Percentiles rank a stretch among this genome's conserved stretches.
phyloP scores from a whole-genome alignment of 2,113 vertebrate species.

The Hippocampus barbouri region DNA sequence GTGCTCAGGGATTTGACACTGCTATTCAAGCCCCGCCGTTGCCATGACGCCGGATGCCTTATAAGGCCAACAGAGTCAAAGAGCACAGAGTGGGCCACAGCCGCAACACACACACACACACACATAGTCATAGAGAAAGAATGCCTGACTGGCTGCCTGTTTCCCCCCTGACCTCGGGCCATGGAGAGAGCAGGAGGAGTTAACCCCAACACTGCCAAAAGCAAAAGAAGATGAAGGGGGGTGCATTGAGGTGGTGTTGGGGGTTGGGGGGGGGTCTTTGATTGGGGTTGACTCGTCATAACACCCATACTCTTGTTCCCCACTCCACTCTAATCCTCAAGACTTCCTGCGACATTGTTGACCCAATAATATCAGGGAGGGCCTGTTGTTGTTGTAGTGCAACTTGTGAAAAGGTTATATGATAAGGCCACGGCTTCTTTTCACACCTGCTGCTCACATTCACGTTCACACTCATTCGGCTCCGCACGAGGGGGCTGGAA shows the following conservation, averaged over 20 bases:
- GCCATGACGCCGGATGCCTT: conserved; percentile 77
- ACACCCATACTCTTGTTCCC: conserved; percentile 51
- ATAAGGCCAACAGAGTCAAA: conserved; percentile 81
- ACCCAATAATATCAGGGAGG: conserved; percentile 63
- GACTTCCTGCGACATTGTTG: conserved; percentile 66
- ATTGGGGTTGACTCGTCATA: conserved; percentile 21
- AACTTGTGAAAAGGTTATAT: conserved; percentile 63
- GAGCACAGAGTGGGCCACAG: conserved; percentile 76
- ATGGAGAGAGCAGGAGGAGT: conserved; percentile 51
- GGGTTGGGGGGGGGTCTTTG: conserved; percentile 1
- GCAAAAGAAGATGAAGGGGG: conserved; percentile 35
- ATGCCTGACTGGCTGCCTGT: conserved; percentile 66
- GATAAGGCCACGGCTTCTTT: conserved; percentile 47
- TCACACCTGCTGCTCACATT: conserved; percentile 54
- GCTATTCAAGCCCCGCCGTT: conserved; percentile 83
- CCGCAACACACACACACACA: conserved; percentile 46
- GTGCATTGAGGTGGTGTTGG: too few relatives aligned
- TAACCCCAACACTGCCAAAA: conserved; percentile 59
- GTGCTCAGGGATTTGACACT: conserved; percentile 83
- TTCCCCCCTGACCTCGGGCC: conserved; percentile 68
- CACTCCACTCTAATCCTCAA: conserved; percentile 54
- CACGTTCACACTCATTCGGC: conserved; percentile 24
- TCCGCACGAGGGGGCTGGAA: conserved; percentile 18
- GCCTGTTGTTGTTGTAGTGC: conserved; percentile 55
- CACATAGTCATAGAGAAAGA: conserved; percentile 62